Percentiles rank a stretch among this genome's conserved stretches.
Evolutionary conservation across 1,140 invertebrate genomes (phyloP).

Genomic region (Drosophila punjabiensis): DNA sequence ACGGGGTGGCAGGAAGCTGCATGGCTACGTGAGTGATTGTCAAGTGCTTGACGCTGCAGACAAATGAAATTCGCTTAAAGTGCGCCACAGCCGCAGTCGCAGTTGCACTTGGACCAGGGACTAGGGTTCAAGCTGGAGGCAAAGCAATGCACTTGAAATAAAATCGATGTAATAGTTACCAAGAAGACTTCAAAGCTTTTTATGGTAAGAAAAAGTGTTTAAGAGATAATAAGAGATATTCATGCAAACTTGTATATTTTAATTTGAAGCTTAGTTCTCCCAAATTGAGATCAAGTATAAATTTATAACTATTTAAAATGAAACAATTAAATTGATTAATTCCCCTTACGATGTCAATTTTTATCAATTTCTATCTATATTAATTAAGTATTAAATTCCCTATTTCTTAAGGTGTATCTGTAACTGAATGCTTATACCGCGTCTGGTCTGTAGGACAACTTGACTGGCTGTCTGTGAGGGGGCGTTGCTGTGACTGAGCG

Average conservation of each 20-base stretch:
- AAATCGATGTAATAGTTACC: neutral
- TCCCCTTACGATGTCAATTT: neutral
- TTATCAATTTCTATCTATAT: neutral
- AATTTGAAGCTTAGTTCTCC: neutral
- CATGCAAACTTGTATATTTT: too few relatives aligned
- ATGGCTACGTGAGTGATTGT: constrained; percentile 81
- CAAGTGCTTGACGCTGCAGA: constrained; percentile 83
- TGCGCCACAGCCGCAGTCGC: constrained; percentile 59
- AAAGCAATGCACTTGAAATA: constrained; percentile 10
- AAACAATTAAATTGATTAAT: too few relatives aligned
- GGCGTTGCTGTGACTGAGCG: constrained; percentile 54
- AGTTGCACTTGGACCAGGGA: constrained; percentile 32
- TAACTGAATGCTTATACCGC: neutral
- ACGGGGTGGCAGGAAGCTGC: constrained; percentile 62
- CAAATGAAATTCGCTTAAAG: constrained; percentile 84
- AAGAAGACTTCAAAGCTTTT: neutral
- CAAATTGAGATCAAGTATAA: neutral
- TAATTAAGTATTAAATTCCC: too few relatives aligned
- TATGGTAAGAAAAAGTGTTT: too few relatives aligned
- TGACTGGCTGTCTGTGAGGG: constrained; percentile 64
- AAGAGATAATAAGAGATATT: neutral
- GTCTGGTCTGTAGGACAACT: constrained; percentile 65
- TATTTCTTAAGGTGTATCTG: constrained; percentile 7
- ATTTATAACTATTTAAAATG: neutral
- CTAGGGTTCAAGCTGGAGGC: constrained; percentile 15